These are phyloP conservation scores for Eurystomus gularis DNA, from an alignment of 2,113 vertebrate species.

Conservation along the genomic window DNA sequence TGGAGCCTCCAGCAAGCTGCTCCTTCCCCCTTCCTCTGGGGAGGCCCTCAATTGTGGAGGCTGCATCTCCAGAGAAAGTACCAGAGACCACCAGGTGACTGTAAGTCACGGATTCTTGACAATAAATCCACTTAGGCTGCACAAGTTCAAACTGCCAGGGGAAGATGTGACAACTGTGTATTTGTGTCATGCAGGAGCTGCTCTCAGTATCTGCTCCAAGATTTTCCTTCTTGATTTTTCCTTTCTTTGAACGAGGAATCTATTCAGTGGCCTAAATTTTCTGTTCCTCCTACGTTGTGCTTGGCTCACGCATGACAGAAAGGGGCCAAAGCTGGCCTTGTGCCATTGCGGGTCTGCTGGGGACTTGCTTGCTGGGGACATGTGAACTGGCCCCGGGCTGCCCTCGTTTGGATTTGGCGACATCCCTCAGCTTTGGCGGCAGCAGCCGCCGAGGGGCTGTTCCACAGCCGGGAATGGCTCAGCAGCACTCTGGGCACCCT, in stretches of 20 bases:
- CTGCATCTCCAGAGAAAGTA: background rate
- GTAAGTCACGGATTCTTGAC: rapidly evolving
- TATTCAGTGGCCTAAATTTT: background rate
- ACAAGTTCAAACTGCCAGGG: background rate
- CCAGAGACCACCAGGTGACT: background rate
- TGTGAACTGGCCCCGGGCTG: background rate
- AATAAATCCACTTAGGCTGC: background rate
- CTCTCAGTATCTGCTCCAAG: background rate
- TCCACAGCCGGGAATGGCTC: background rate
- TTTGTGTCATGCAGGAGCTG: background rate
- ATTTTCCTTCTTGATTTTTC: background rate
- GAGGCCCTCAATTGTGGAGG: rapidly evolving
- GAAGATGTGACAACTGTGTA: background rate
- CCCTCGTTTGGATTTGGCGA: background rate
- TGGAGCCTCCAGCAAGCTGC: background rate
- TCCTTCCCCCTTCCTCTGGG: background rate
- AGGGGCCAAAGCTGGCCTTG: background rate
- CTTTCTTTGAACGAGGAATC: background rate
- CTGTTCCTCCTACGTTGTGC: background rate
- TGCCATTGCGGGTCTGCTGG: background rate
- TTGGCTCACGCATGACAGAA: background rate
- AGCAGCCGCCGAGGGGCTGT: background rate
- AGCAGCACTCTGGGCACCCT: background rate
- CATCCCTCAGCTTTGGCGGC: background rate
- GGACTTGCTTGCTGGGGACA: background rate